Percentiles rank a stretch among this genome's conserved stretches.
phyloP scores from a whole-genome alignment of 2,888 invertebrate species.

The Taphrorychus bicolor region DNA sequence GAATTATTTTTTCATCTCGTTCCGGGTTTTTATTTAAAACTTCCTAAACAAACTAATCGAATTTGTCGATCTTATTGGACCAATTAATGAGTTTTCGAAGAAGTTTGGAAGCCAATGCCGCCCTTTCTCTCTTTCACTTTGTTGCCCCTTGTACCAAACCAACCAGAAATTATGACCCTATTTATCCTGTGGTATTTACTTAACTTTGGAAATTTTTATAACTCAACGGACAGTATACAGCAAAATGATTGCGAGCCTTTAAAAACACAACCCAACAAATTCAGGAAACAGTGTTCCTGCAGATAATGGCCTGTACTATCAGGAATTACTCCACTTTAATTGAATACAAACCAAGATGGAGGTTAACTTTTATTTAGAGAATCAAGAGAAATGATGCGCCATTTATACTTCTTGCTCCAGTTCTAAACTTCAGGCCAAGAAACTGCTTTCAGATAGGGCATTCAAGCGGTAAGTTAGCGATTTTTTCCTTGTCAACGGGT shows the following conservation, averaged over 20 bases:
- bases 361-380: slow-evolving; percentile 19
- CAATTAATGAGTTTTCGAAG: slow-evolving; percentile 19
- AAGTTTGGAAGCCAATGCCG: slow-evolving; percentile 11
- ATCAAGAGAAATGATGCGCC: slow-evolving; percentile 25
- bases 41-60: no score
- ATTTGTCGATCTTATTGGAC: slow-evolving; percentile 8
- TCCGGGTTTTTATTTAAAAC: background rate
- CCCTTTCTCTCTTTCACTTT: slow-evolving; percentile 3
- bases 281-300: background rate
- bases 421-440: slow-evolving; percentile 22
- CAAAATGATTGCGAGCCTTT: no score
- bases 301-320: slow-evolving; percentile 6
- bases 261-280: background rate
- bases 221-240: no score
- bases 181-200: no score
- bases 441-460: slow-evolving; percentile 32
- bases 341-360: slow-evolving; percentile 19
- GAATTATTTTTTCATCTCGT: slow-evolving; percentile 27
- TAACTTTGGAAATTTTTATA: no score
- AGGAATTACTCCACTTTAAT: slow-evolving; percentile 5
- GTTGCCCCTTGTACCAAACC: background rate
- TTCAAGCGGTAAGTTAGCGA: slow-evolving; percentile 33
- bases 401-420: slow-evolving; percentile 35
- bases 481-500: slow-evolving; percentile 27
- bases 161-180: background rate